Conservation (phyloP, 37 sponge, comb jelly and placozoan genomes). For the Cliona cf. orientalis region DNA sequence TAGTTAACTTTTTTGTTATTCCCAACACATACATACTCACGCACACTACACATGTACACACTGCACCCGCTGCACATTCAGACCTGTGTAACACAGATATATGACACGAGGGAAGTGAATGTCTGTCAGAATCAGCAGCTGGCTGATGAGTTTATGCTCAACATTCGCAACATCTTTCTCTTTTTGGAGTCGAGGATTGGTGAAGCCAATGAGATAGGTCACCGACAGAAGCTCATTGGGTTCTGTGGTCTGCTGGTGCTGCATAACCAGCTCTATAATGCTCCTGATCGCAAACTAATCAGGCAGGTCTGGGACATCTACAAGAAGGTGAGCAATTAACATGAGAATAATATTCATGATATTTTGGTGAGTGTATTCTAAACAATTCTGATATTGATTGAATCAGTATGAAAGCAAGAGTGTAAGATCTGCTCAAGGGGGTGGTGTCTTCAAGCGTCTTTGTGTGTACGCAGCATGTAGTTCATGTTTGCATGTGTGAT, state of each 20-base stretch:
- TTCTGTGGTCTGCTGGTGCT: conserved; percentile 84
- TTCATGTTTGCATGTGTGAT: too few relatives aligned
- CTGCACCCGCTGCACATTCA: conserved; percentile 1
- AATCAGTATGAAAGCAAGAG: too few relatives aligned
- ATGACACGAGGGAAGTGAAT: conserved; percentile 62
- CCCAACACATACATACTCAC: too few relatives aligned
- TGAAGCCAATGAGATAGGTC: conserved; percentile 64
- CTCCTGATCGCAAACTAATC: conserved; percentile 76
- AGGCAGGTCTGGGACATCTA: conserved; percentile 85
- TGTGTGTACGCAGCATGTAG: too few relatives aligned
- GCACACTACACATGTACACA: too few relatives aligned
- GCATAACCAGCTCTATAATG: conserved; percentile 68
- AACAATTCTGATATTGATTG: neutral
- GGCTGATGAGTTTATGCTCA: conserved; percentile 63
- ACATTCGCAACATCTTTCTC: conserved; percentile 36
- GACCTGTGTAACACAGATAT: conserved; percentile 80
- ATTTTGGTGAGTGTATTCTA: neutral
- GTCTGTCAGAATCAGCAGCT: conserved; percentile 71
- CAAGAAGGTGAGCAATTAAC: conserved; percentile 71
- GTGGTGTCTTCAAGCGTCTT: too few relatives aligned
- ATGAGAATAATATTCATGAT: neutral
- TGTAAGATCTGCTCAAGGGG: too few relatives aligned
- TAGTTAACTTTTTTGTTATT: too few relatives aligned
- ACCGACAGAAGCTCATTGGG: conserved; percentile 65
- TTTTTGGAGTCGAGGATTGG: conserved; percentile 70